phyloP scores from a whole-genome alignment of 2,113 vertebrate species.

The Lophura nycthemera region DNA sequence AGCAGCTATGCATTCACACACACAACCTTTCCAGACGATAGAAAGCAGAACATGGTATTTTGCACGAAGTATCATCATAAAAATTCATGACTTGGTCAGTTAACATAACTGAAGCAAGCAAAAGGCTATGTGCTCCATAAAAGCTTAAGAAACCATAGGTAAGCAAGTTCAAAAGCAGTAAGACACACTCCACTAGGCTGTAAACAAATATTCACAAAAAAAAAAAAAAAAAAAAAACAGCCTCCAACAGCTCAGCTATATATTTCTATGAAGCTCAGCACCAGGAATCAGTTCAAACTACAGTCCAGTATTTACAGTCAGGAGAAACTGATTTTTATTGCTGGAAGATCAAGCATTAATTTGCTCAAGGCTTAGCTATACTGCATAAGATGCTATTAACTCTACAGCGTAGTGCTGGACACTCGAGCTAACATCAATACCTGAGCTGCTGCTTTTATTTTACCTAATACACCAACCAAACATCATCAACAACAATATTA shows the following conservation, averaged over 20 bases:
- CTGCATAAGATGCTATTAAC: not conserved
- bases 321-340: not conserved
- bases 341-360: not conserved
- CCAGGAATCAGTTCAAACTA: not conserved
- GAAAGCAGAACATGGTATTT: not conserved
- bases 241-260: not conserved
- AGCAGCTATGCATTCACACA: not conserved
- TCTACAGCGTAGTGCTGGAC: not conserved
- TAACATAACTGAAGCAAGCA: not conserved
- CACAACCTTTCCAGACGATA: not conserved
- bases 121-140: not conserved
- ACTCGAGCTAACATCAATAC: not conserved
- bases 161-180: not conserved
- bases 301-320: not conserved
- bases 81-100: slow-evolving; percentile 8
- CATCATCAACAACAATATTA: not conserved
- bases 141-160: not conserved
- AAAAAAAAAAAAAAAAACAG: not conserved
- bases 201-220: not conserved
- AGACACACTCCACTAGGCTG: not conserved
- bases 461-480: not conserved
- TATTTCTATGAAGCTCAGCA: not conserved
- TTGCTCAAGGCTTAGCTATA: not conserved
- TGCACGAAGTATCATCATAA: not conserved
- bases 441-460: not conserved